Base-by-base conservation (phyloP, 2,888 invertebrate genomes). In the Biston betularia region DNA sequence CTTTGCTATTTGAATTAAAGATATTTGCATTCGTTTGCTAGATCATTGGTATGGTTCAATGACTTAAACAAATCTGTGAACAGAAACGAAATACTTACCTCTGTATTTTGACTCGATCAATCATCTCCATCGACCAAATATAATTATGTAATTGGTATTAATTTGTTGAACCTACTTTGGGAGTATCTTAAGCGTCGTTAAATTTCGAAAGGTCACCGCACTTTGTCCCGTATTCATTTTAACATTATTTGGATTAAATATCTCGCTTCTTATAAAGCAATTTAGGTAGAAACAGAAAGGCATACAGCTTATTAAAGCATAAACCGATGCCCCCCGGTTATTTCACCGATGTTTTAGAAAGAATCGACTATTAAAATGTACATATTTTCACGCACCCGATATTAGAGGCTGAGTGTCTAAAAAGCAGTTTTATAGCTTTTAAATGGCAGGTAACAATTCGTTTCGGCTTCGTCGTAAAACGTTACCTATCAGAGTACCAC, bases 351-450 rank as follows among this genome's bases (percentile, higher is more conserved):
- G 58, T 58, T 68, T 63, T 65, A 55, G 69, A 73, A 78, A 84
- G 84, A 86, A 86, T 85, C 76, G 79, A 73, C 85, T 83, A 90
- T 91, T 90, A 91, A 44, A 90, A 88, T 82, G 70, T 82, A 87
- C 84, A 90, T 89, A 88, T 89, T 90, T 89, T 87, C 85, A 89
- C 89, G 86, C 86, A 87, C 80, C 82, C 79, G 84, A 87, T 85
- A 86, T 83, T 85, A 58, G 79, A 79, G 78, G 77, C 75, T 79
- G 78, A 85, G 81, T 85, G 80, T 80, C 78, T 87, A 84, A 88
- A 89, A 89, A 85, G 80, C 83, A 71, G 76, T 88, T 91, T 91
- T 92, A 92, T 89, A 80, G 81, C 89, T 88, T 90, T 89, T 89
- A 89, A 92, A 92, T 90, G 82, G 86, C 83, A 85, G 85, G 87